These are phyloP conservation scores for Latheticus oryzae DNA, from an alignment of 2,888 invertebrate species.

Conservation along the genomic window DNA sequence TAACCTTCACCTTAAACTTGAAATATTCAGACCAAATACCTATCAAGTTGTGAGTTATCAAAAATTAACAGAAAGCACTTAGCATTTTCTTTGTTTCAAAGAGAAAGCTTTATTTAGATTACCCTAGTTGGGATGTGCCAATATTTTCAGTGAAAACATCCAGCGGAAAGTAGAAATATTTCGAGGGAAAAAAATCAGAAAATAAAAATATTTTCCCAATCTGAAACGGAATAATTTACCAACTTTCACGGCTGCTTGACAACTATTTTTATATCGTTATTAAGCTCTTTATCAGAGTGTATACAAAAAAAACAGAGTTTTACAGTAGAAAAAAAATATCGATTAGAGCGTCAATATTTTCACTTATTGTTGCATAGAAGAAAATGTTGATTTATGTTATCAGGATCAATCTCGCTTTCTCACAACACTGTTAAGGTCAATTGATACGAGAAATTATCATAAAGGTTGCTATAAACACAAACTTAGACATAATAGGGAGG, in stretches of 20 bases:
- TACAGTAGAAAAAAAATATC: slow-evolving; percentile 10
- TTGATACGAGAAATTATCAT: slow-evolving; percentile 35
- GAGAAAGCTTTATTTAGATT: slow-evolving; percentile 4
- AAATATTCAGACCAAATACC: background rate
- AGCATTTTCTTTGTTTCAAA: background rate
- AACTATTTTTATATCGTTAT: slow-evolving; percentile 1
- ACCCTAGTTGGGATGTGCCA: background rate
- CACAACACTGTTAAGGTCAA: slow-evolving; percentile 25
- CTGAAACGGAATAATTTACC: slow-evolving; percentile 20
- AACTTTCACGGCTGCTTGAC: slow-evolving; percentile 14
- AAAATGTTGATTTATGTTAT: no score
- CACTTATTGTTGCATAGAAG: no score
- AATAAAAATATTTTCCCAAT: slow-evolving; percentile 15
- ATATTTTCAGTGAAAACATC: slow-evolving; percentile 20
- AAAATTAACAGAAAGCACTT: no score
- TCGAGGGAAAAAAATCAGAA: slow-evolving; percentile 4
- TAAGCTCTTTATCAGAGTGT: slow-evolving; percentile 20
- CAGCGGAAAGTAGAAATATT: slow-evolving; percentile 2
- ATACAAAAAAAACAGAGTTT: slow-evolving; percentile 14
- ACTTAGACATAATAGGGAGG: slow-evolving; percentile 13
- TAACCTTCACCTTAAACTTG: slow-evolving; percentile 23
- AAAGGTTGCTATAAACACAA: slow-evolving; percentile 33
- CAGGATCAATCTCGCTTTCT: slow-evolving; percentile 22
- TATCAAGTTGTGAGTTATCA: no score
- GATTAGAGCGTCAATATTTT: slow-evolving; percentile 18